Base-by-base conservation (phyloP, 2,113 vertebrate genomes). In the Caranx ignobilis region DNA sequence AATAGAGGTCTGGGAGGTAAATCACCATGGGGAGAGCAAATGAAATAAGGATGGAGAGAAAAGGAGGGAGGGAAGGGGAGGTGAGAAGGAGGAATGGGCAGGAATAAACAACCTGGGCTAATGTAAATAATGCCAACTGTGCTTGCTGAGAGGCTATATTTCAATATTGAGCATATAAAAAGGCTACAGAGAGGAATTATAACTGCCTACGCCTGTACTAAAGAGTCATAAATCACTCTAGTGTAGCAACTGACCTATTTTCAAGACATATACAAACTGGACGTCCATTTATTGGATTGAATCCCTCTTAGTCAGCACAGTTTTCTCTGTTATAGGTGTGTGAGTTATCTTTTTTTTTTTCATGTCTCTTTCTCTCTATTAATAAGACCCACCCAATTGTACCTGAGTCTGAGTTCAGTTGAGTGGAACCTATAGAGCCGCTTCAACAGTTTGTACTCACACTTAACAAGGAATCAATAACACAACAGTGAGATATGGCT, bases 1-100 rank as follows among this genome's bases (percentile, higher is more conserved):
- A 93, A 92, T 91, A 92, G 92, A 88, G 84, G 87, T 89, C 81
- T 89, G 79, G 68, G 77, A 89, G 90, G 91, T 92, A 91, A 92
- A 93, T 92, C 90, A 93, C 80, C 75, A 74, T 0, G 11, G 83
- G 85, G 83, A 82, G 74, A 87, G 91, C 62, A 89, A 91, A 93
- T 91, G 68, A 89, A 93, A 91, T 88, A 79, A 93, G 85, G 81
- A 86, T 75, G 74, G 81, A 74, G 75, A 75, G 82, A 83, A 88
- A 67, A 62, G 43, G 61, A 37, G 67, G 71, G 75, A 63, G 79
- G 62, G 39, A 71, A 47, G 50, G 59, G 73, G 71, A 72, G 78
- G 69, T 66, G 60, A 65, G 65, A 43, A 11, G 82, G 79, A 72
- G 83, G 82, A 62, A 62, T 71, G 62, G 68, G 68, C 77, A 57